Evolutionary conservation across 2,797 vertebrate genomes (phyloP), one percentile per base, ranked within the genome.

Genomic region (Pelochelys cantorii): DNA sequence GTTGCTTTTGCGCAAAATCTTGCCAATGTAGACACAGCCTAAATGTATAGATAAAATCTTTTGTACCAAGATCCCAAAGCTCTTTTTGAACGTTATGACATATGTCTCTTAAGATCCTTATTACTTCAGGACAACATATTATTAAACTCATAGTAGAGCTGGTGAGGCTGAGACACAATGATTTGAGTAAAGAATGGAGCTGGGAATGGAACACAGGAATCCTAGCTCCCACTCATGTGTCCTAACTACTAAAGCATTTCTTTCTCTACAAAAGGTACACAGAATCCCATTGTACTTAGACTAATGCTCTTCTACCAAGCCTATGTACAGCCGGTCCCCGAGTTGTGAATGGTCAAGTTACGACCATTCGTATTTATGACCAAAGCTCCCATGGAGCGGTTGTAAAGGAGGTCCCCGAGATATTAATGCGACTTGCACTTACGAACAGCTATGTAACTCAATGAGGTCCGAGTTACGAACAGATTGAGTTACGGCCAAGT

Each of bases 131-230:
- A 83, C 27, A 89, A 89, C 55, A n/a, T 92, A 89, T 68, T 48
- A 34, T 57, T 86, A 27, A 86, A 81, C 29, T 57, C 79, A 84
- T 62, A 57, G 95, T 87, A 91, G 87, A 87, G 79, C 93, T 96
- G 86, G 83, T 95, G 94, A 95, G 92, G 90, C 87, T 85, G 1
- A 90, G 86, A 90, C 85, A 81, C 91, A 92, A 57, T 53, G 83
- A 87, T 92, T 94, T 96, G 34, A 71, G 34, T 22, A 37, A 37
- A 34, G 14, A 37, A 37, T 37, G 34, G 34, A 37, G 34, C 68
- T 86, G 89, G 68, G 82, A 89, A 59, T 0, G 0, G 52, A 84
- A 13, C 71, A 52, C 0, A 12, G 29, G 18, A 29, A 22, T 37
- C 68, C 68, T 37, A 20, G 59, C 37, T 54, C 85, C 79, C 89